Percentiles rank a stretch among this genome's conserved stretches.
phyloP scores from a whole-genome alignment of 2,888 invertebrate genomes.

The Agonopterix subpropinquella region DNA sequence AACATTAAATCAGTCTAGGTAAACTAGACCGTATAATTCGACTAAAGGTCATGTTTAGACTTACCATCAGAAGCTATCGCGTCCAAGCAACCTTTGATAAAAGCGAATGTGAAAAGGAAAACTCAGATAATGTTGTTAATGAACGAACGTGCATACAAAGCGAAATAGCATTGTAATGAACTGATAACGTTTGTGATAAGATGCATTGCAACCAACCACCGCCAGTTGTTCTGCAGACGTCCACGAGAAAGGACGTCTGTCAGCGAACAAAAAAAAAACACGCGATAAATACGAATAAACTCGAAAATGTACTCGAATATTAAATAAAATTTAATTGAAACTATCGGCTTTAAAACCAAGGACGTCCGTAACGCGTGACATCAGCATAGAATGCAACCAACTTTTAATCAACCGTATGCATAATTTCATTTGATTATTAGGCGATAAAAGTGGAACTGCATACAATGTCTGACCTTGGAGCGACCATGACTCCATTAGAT shows the following conservation, averaged over 20 bases:
- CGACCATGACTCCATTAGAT: slow-evolving; percentile 40
- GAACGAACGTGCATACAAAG: slow-evolving; percentile 10
- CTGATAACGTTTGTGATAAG: slow-evolving; percentile 53
- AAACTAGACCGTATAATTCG: no score
- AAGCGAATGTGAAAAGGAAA: neutral
- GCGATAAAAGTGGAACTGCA: slow-evolving; percentile 42
- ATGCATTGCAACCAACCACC: slow-evolving; percentile 17
- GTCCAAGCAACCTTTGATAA: slow-evolving; percentile 1
- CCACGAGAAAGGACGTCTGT: slow-evolving; percentile 47
- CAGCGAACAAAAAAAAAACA: slow-evolving; percentile 27
- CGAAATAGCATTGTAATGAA: slow-evolving; percentile 7
- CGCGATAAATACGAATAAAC: slow-evolving; percentile 50
- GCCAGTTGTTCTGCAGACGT: slow-evolving; percentile 57
- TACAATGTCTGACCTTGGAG: slow-evolving; percentile 50
- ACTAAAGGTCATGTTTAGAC: no score
- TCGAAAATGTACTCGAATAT: slow-evolving; percentile 39
- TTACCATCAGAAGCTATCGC: neutral
- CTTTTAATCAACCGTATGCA: slow-evolving; percentile 39
- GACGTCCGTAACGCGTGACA: slow-evolving; percentile 24
- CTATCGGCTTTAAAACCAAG: slow-evolving; percentile 23
- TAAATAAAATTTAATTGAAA: slow-evolving; percentile 23
- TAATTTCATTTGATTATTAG: slow-evolving; percentile 54
- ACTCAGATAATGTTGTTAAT: slow-evolving; percentile 9
- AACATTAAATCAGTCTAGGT: no score
- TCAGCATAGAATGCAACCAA: slow-evolving; percentile 33